Conservation (phyloP, 92 coral and sea anemone genomes). For the Zoanthus sociatus region DNA sequence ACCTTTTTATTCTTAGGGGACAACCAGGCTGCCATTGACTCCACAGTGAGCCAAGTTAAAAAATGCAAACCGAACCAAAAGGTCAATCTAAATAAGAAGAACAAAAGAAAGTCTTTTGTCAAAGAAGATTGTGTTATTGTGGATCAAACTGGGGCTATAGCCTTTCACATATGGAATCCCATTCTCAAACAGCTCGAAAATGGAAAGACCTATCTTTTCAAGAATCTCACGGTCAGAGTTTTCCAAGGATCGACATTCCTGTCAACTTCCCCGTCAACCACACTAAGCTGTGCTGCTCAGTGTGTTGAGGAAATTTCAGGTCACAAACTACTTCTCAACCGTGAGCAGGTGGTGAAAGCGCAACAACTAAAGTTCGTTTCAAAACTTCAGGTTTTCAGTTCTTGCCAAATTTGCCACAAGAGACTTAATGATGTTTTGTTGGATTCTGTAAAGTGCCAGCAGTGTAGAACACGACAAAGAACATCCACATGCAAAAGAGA, state of each 20-base stretch:
- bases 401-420: slow-evolving; percentile 37
- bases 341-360: slow-evolving; percentile 26
- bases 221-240: slow-evolving; percentile 64
- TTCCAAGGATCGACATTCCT: slow-evolving; percentile 64
- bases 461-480: slow-evolving; percentile 39
- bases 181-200: slow-evolving; percentile 46
- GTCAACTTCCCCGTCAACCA: slow-evolving; percentile 60
- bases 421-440: slow-evolving; percentile 14
- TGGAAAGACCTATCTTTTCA: slow-evolving; percentile 62
- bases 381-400: slow-evolving; percentile 25
- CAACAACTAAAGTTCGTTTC: slow-evolving; percentile 34
- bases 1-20: slow-evolving; percentile 26
- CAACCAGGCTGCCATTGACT: slow-evolving; percentile 27
- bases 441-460: slow-evolving; percentile 29
- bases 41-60: slow-evolving; percentile 35
- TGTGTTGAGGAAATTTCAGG: slow-evolving; percentile 15
- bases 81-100: slow-evolving; percentile 64
- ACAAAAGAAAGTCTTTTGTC: slow-evolving; percentile 54
- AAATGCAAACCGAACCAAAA: slow-evolving; percentile 66
- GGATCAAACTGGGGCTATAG: slow-evolving; percentile 67
- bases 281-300: slow-evolving; percentile 33
- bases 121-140: slow-evolving; percentile 77
- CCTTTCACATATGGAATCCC: slow-evolving; percentile 66
- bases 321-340: slow-evolving; percentile 19
- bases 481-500: slow-evolving; percentile 29